Evolutionary conservation across 1,140 invertebrate genomes (phyloP).

Genomic region (Drosophila ogumai): DNA sequence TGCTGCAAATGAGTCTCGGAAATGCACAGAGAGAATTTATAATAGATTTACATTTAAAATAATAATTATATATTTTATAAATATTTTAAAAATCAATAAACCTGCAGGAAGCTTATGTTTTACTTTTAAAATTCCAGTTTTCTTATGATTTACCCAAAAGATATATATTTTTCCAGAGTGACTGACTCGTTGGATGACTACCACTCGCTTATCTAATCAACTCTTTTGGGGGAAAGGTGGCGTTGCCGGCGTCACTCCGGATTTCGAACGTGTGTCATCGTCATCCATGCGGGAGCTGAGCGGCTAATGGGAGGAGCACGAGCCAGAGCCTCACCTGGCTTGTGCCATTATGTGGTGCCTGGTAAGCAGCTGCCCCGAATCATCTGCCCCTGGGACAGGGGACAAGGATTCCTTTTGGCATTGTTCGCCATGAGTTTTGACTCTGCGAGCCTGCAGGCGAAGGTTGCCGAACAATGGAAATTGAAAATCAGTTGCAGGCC

Average conservation of each 20-base stretch:
- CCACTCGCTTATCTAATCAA: slow-evolving; percentile 45
- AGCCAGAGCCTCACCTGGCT: slow-evolving; percentile 42
- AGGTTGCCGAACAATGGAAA: slow-evolving; percentile 37
- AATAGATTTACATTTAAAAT: neutral
- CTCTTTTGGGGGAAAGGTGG: slow-evolving; percentile 24
- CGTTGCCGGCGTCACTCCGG: slow-evolving; percentile 33
- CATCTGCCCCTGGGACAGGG: slow-evolving; percentile 33
- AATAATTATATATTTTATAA: neutral
- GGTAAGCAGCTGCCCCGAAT: slow-evolving; percentile 41
- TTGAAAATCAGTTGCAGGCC: slow-evolving; percentile 48
- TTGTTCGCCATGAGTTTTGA: slow-evolving; percentile 46
- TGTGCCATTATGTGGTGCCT: slow-evolving; percentile 40
- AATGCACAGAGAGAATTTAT: neutral
- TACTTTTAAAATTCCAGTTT: neutral
- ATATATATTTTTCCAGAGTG: slow-evolving; percentile 6
- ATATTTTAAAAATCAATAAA: neutral
- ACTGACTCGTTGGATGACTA: slow-evolving; percentile 29
- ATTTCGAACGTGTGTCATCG: slow-evolving; percentile 33
- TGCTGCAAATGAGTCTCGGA: slow-evolving; percentile 32
- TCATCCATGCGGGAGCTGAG: slow-evolving; percentile 38
- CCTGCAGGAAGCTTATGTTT: too few species aligned
- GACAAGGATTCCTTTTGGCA: slow-evolving; percentile 36
- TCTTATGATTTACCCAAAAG: neutral
- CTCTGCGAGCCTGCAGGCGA: slow-evolving; percentile 39
- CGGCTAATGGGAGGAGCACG: slow-evolving; percentile 11